These are phyloP conservation scores for Florisuga fusca DNA, from an alignment of 2,797 vertebrate species.

Conservation along the genomic window DNA sequence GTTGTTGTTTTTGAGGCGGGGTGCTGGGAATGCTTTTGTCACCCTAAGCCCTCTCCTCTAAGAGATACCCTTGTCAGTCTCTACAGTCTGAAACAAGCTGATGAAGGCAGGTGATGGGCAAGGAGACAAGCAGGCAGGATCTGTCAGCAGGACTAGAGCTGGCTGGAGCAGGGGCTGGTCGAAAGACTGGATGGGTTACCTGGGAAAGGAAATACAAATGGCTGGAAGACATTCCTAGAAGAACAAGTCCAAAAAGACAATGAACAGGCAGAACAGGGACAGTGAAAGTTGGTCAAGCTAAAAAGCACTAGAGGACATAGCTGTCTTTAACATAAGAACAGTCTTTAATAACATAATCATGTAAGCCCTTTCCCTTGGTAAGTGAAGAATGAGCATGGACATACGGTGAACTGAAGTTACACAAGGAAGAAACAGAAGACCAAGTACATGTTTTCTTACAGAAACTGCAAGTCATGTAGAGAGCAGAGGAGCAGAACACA, in stretches of 20 bases:
- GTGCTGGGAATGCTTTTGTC: neutral
- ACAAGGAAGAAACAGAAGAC: neutral
- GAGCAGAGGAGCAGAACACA: neutral
- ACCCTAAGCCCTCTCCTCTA: neutral
- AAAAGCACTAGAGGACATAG: neutral
- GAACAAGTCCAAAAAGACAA: neutral
- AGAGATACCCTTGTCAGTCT: neutral
- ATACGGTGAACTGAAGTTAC: neutral
- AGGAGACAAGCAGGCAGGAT: neutral
- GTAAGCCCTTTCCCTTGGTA: neutral
- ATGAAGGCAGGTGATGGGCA: neutral
- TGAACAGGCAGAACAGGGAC: neutral
- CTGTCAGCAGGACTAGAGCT: neutral
- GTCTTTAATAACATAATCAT: neutral
- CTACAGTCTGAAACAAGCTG: neutral
- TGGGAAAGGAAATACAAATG: neutral
- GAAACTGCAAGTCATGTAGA: neutral
- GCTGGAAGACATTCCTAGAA: neutral
- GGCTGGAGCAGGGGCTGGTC: neutral
- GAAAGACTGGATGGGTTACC: neutral
- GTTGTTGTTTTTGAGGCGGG: neutral
- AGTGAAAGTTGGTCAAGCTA: neutral
- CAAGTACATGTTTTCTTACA: neutral
- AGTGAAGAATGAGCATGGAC: neutral
- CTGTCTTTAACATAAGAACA: too few species aligned